phyloP scores from a whole-genome alignment of 1,140 invertebrate genomes.

The Trichomalopsis sarcophagae region DNA sequence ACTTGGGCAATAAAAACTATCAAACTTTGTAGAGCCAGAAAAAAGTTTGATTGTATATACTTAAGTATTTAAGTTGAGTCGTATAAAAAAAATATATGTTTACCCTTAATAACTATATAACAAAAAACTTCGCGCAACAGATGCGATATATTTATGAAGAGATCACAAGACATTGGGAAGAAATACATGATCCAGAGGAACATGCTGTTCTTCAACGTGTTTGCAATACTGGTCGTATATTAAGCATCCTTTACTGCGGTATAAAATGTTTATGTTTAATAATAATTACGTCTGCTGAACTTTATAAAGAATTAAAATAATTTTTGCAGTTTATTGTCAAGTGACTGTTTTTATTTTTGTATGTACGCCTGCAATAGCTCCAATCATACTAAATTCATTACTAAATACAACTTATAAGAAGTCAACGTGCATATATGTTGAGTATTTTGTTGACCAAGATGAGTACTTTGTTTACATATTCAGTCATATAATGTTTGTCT shows the following conservation, averaged over 20 bases:
- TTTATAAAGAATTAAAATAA: neutral
- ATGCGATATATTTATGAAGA: neutral
- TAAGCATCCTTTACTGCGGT: neutral
- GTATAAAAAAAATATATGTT: too few relatives aligned
- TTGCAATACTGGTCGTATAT: neutral
- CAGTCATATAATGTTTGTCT: neutral
- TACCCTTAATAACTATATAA: too few relatives aligned
- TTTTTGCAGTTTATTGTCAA: neutral
- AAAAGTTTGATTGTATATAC: too few relatives aligned
- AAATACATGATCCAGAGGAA: neutral
- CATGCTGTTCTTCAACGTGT: neutral
- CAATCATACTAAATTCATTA: neutral
- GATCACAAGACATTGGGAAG: neutral
- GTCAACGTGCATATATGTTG: neutral
- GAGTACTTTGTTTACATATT: neutral
- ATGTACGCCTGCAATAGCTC: neutral
- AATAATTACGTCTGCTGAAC: neutral
- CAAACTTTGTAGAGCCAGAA: too few relatives aligned
- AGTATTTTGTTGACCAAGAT: neutral
- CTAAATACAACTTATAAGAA: neutral
- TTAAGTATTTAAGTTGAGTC: too few relatives aligned
- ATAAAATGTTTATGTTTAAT: neutral
- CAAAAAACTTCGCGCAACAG: neutral
- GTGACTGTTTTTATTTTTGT: neutral
- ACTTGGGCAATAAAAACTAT: too few relatives aligned